phyloP scores from a whole-genome alignment of 1,140 invertebrate species.

The Drosophila eugracilis region DNA sequence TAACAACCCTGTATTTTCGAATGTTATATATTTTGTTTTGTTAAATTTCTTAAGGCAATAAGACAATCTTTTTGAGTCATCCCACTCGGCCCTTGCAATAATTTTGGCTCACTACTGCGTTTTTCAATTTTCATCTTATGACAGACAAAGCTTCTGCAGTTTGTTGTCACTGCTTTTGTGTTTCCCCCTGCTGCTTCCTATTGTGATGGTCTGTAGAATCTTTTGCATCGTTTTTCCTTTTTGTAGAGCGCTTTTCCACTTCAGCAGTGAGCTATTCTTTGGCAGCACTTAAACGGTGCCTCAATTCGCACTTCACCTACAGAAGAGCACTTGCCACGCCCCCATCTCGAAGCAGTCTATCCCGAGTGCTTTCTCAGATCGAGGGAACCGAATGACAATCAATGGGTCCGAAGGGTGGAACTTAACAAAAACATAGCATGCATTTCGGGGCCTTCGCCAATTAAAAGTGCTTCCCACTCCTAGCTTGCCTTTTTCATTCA shows the following conservation, averaged over 20 bases:
- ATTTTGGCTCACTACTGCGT: constrained; percentile 5
- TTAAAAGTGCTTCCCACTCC: constrained; percentile 17
- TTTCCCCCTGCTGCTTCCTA: constrained; percentile 23
- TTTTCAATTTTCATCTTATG: constrained; percentile 9
- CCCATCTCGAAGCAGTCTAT: not conserved
- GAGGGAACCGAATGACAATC: constrained; percentile 7
- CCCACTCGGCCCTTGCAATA: constrained; percentile 1
- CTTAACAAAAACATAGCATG: constrained; percentile 30
- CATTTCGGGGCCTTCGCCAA: constrained; percentile 11
- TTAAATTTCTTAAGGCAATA: not conserved
- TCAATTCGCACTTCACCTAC: constrained; percentile 75
- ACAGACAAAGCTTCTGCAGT: constrained; percentile 41
- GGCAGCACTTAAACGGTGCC: constrained; percentile 56
- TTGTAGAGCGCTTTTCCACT: constrained; percentile 62
- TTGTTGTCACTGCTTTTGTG: constrained; percentile 17
- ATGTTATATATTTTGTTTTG: no score
- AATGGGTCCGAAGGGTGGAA: constrained; percentile 11
- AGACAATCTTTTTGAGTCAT: not conserved
- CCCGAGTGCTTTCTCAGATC: not conserved
- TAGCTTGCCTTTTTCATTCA: constrained; percentile 5
- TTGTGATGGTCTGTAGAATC: constrained; percentile 43
- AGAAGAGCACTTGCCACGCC: constrained; percentile 35
- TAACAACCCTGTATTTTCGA: no score
- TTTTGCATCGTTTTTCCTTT: constrained; percentile 42
- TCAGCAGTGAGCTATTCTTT: constrained; percentile 60